A percentile compares a stretch with the other conserved stretches of the same genome.
Conservation (phyloP, 2,113 vertebrate species). For the Ctenomys sociabilis region DNA sequence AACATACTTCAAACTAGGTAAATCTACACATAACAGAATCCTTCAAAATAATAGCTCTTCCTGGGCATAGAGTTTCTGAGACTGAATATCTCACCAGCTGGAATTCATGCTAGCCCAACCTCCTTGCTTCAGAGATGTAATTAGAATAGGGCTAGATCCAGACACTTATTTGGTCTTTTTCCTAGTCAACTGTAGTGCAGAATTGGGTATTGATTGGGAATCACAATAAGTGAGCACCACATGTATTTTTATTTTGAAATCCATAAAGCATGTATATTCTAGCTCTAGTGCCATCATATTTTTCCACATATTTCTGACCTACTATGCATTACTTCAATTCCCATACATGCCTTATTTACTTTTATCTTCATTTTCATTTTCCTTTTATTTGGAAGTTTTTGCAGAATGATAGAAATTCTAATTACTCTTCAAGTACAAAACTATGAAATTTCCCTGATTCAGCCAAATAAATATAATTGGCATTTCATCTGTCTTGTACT, state of each 20-base stretch:
- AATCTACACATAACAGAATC: background rate
- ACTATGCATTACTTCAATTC: background rate
- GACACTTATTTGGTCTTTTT: background rate
- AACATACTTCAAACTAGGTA: background rate
- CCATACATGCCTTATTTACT: background rate
- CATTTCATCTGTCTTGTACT: background rate
- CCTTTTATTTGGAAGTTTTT: background rate
- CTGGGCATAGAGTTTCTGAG: background rate
- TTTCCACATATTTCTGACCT: background rate
- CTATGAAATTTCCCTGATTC: background rate
- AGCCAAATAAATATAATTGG: background rate
- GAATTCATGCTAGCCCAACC: too few species aligned
- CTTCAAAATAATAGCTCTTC: background rate
- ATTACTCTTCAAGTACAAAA: background rate
- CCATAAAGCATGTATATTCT: background rate
- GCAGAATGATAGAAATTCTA: background rate
- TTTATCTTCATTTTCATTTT: background rate
- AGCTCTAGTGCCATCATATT: background rate
- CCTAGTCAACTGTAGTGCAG: background rate
- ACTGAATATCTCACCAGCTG: background rate
- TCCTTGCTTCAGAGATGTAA: background rate
- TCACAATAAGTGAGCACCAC: background rate
- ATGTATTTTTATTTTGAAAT: background rate
- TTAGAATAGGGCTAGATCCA: background rate
- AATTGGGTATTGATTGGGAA: background rate